Percentiles rank a stretch among this genome's conserved stretches.
Evolutionary conservation across 37 sponge, comb jelly and placozoan species (phyloP).

Genomic region (Ianthella basta): DNA sequence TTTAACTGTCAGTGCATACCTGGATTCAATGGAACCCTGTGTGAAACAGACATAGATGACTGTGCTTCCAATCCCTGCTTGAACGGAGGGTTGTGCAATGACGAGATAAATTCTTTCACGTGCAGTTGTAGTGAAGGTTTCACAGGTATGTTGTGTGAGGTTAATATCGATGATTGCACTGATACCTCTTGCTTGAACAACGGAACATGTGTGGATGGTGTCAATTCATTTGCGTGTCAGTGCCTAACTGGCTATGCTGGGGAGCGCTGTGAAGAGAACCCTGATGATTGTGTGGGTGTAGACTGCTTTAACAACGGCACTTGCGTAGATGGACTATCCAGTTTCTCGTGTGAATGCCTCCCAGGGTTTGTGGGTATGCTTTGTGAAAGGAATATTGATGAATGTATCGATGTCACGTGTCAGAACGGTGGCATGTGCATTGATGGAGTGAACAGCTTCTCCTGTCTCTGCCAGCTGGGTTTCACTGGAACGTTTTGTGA

Average conservation of each 20-base stretch:
- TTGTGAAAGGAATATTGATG: constrained; percentile 60
- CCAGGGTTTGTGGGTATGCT: not conserved
- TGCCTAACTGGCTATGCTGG: constrained; percentile 55
- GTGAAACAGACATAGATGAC: constrained; percentile 65
- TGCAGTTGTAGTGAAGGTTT: constrained; percentile 67
- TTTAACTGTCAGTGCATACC: constrained; percentile 45
- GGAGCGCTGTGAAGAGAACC: constrained; percentile 43
- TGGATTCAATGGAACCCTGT: constrained; percentile 67
- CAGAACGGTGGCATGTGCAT: constrained; percentile 7
- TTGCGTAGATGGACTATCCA: constrained; percentile 21
- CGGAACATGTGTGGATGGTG: constrained; percentile 54
- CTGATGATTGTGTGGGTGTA: constrained; percentile 41
- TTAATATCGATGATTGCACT: constrained; percentile 60
- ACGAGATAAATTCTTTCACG: constrained; percentile 21
- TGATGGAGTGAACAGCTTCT: constrained; percentile 12
- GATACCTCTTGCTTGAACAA: constrained; percentile 63
- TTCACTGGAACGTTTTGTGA: constrained; percentile 62
- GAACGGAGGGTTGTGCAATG: constrained; percentile 59
- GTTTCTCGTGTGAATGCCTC: not conserved
- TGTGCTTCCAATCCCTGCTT: constrained; percentile 47
- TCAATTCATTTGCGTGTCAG: constrained; percentile 22
- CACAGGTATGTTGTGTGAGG: constrained; percentile 66
- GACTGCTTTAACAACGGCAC: not conserved
- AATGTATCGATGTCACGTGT: constrained; percentile 35
- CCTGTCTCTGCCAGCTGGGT: constrained; percentile 34